Evolutionary conservation across 1,140 invertebrate genomes (phyloP).

Genomic region (Leptinotarsa undecemlineata): DNA sequence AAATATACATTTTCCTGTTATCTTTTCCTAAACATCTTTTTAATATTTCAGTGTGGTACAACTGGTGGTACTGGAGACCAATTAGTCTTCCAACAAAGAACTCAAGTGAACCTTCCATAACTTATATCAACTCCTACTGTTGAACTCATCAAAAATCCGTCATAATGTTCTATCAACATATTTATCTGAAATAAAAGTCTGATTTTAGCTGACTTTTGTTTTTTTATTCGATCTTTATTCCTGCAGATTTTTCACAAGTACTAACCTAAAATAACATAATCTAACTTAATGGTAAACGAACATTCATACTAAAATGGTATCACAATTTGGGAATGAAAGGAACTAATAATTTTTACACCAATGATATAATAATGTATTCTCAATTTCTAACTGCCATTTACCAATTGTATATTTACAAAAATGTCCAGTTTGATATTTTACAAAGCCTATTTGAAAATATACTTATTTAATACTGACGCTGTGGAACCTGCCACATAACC

Average conservation of each 20-base stretch:
- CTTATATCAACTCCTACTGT: slow-evolving; percentile 74
- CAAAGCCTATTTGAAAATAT: not conserved
- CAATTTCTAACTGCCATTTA: no score
- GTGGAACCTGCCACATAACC: no score
- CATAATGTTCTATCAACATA: slow-evolving; percentile 13
- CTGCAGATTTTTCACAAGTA: not conserved
- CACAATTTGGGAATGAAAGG: no score
- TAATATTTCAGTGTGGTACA: slow-evolving; percentile 75
- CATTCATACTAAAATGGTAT: no score
- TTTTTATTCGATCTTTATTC: slow-evolving; percentile 14
- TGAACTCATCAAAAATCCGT: slow-evolving; percentile 50
- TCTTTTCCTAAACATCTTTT: slow-evolving; percentile 6
- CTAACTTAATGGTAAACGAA: no score
- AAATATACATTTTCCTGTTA: no score
- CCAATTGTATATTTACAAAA: no score
- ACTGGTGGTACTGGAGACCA: slow-evolving; percentile 83
- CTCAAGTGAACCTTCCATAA: slow-evolving; percentile 65
- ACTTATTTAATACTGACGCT: not conserved
- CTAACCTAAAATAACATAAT: no score
- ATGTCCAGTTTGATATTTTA: not conserved
- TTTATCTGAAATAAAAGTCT: slow-evolving; percentile 15
- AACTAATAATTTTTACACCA: no score
- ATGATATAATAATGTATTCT: no score
- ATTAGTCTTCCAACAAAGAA: slow-evolving; percentile 63
- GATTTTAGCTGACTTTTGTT: slow-evolving; percentile 9